Conservation (phyloP, 2,113 vertebrate species). For the Axis porcinus region DNA sequence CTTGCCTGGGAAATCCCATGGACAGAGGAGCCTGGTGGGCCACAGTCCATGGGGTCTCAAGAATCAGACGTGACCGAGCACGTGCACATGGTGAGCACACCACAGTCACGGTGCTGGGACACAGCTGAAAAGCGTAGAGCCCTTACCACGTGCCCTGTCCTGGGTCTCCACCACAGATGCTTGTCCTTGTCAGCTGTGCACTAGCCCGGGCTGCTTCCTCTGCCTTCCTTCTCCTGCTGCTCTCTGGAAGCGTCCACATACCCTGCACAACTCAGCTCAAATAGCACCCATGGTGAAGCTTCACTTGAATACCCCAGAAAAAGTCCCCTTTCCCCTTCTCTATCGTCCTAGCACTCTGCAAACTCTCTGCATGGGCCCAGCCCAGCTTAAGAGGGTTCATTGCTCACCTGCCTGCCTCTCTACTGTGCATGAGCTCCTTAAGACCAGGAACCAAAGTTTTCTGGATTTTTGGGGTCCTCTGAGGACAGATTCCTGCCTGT, state of each 20-base stretch:
- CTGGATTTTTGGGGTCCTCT: not conserved
- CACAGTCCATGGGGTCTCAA: not conserved
- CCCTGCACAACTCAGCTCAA: not conserved
- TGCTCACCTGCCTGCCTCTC: not conserved
- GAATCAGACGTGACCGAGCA: not conserved
- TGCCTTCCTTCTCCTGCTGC: not conserved
- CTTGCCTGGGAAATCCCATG: not conserved
- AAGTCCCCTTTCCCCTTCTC: not conserved
- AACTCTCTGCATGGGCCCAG: not conserved
- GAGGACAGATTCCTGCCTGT: not conserved
- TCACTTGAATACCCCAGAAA: not conserved
- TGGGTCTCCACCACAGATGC: not conserved
- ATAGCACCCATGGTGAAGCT: not conserved
- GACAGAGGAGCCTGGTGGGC: not conserved
- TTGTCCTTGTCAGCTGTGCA: not conserved
- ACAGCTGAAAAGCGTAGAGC: accelerated
- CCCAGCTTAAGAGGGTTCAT: too few relatives aligned
- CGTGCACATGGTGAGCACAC: not conserved
- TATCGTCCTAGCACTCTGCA: not conserved
- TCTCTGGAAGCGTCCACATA: not conserved
- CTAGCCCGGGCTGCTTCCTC: not conserved
- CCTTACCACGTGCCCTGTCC: too few relatives aligned
- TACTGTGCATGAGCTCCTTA: not conserved
- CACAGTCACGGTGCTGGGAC: not conserved
- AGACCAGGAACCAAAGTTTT: not conserved